Base-by-base conservation (phyloP, 2,888 invertebrate species). In the Oligia strigilis region DNA sequence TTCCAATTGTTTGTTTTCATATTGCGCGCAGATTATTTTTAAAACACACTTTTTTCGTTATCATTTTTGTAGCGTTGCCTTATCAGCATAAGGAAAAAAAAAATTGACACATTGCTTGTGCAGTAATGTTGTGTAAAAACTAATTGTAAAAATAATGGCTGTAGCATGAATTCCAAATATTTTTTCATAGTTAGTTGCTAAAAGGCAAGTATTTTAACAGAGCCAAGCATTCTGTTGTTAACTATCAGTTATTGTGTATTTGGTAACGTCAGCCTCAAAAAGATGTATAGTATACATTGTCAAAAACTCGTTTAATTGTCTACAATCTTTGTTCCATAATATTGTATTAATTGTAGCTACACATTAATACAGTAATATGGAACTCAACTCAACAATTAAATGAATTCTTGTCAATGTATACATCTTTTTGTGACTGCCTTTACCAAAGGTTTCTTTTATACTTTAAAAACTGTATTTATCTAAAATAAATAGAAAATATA, bases 41-140 rank as follows among this genome's bases (percentile, higher is more conserved):
- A 67, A 55, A 71, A 36, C 19, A 36, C 8, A 64, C 66, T 74
- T 72, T 83, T 84, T 71, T 62, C 58, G 62, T 72, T 85, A 84
- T 84, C 81, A 72, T 72, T 70, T 40, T 4, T 60, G 52, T 36
- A 55, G 36, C 55, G 23, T 67, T 58, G 17, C 40, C 29, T 29
- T 29, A 29, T 29, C 29, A 29, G 29, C 29, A 85, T 82, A 84
- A 84, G 49, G 70, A 4, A 72, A 58, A 78, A 78, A n/a, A 58
- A 65, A 69, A 75, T 69, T n/a, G 36, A 71, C 49, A 69, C 49
- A 55, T 82, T 66, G 19, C 52, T 69, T n/a, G 19, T 66, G 11
- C 29, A 69, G 43, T 36, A 65, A 71, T 64, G 55, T 43, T 67
- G n/a, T 77, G 55, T 64, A 29, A 71, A 75, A 60, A 8, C 29